phyloP scores from a whole-genome alignment of 2,888 invertebrate species.

The Strigamia crassipes region DNA sequence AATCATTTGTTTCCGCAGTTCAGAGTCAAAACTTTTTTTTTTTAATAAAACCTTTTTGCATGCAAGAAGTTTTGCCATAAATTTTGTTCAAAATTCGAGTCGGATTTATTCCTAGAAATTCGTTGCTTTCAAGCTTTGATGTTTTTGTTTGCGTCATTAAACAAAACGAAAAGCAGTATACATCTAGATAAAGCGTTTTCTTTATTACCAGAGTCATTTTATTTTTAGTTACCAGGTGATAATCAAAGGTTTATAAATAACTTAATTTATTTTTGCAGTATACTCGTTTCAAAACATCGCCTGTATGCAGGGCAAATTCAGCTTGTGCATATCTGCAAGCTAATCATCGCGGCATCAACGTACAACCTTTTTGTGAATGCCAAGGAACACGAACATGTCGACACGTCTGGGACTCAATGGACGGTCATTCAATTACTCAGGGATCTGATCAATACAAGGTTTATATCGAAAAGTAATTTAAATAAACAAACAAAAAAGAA shows the following conservation, averaged over 20 bases:
- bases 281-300: slow-evolving; percentile 48
- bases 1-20: no score
- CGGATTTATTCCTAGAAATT: no score
- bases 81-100: no score
- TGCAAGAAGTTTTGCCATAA: no score
- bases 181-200: no score
- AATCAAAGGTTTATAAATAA: neutral
- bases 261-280: neutral
- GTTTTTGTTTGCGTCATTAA: no score
- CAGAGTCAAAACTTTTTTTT: no score
- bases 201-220: no score
- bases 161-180: no score
- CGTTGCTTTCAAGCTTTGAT: no score
- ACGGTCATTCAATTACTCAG: slow-evolving; percentile 55
- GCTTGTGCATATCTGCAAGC: slow-evolving; percentile 56
- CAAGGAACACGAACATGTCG: slow-evolving; percentile 52
- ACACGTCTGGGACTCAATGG: slow-evolving; percentile 54
- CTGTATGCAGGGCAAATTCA: slow-evolving; percentile 53
- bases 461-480: neutral
- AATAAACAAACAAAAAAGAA: slow-evolving; percentile 36
- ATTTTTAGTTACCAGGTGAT: neutral
- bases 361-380: slow-evolving; percentile 54
- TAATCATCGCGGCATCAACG: slow-evolving; percentile 55
- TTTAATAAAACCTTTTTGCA: no score
- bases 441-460: slow-evolving; percentile 58